These are phyloP conservation scores for Cherax destructor DNA, from an alignment of 1,140 invertebrate species.

Conservation along the genomic window DNA sequence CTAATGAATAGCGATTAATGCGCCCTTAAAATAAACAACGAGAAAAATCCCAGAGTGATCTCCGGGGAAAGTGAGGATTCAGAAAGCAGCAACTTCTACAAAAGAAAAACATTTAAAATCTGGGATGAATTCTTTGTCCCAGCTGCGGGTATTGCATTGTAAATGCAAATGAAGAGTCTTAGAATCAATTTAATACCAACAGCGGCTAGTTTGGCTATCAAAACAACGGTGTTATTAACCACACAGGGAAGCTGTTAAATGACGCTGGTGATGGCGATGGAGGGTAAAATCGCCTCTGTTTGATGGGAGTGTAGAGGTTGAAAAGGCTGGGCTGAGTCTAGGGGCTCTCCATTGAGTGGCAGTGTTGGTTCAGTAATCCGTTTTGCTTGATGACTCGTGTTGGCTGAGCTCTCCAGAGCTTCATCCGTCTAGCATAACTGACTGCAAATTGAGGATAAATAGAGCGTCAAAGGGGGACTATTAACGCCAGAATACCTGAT, in stretches of 20 bases:
- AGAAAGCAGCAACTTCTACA: no score
- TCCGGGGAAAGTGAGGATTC: no score
- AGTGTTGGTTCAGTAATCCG: conserved; percentile 46
- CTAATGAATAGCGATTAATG: no score
- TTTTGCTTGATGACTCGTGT: conserved; percentile 42
- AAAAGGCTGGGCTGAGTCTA: background rate
- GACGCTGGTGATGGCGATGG: background rate
- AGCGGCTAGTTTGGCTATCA: background rate
- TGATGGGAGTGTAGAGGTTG: background rate
- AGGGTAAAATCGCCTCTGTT: background rate
- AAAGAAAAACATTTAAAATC: no score
- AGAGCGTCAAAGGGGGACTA: background rate
- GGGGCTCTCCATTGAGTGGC: background rate
- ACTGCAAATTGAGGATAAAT: conserved; percentile 50
- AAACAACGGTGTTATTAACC: conserved; percentile 40
- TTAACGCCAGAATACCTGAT: background rate
- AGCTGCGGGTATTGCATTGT: no score
- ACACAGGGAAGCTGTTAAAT: conserved; percentile 43
- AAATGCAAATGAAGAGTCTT: no score
- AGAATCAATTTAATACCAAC: no score
- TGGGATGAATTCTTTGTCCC: no score
- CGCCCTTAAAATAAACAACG: no score
- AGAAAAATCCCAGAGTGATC: no score
- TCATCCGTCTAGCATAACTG: conserved; percentile 54
- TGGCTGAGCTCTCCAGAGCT: conserved; percentile 47